A percentile compares a stretch with the other conserved stretches of the same genome.
These are phyloP conservation scores for Brachyhypopomus gauderio DNA, from an alignment of 2,113 vertebrate species.

Conservation along the genomic window DNA sequence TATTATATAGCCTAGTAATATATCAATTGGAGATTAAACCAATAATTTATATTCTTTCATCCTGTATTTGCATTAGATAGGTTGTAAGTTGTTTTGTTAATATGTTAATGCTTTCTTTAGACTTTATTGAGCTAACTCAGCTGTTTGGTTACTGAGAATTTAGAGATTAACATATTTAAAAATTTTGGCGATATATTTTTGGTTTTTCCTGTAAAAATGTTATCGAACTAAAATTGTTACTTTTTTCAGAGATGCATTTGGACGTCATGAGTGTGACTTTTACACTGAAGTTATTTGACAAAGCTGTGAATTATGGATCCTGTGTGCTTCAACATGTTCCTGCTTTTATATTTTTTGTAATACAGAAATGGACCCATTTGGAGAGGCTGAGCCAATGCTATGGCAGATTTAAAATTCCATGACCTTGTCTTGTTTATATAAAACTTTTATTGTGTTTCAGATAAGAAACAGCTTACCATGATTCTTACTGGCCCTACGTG, in stretches of 20 bases:
- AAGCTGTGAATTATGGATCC: neutral
- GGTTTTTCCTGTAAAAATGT: neutral
- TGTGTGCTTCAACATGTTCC: neutral
- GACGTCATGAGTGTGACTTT: neutral
- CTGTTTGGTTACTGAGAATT: neutral
- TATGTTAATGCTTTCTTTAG: neutral
- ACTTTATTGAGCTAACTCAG: neutral
- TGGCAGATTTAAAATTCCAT: slow-evolving; percentile 9
- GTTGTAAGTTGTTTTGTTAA: no score
- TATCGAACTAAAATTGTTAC: slow-evolving; percentile 8
- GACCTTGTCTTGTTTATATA: slow-evolving; percentile 30
- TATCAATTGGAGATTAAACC: no score
- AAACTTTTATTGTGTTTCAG: slow-evolving; percentile 24
- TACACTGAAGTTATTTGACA: neutral
- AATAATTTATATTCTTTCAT: no score
- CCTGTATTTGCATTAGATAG: neutral
- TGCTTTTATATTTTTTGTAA: neutral
- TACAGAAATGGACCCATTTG: slow-evolving; percentile 22
- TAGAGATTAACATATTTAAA: neutral
- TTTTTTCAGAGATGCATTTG: neutral
- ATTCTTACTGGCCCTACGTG: neutral
- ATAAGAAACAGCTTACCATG: neutral
- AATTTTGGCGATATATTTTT: neutral
- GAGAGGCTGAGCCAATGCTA: neutral
- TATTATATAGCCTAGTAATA: no score